phyloP scores from a whole-genome alignment of 2,113 vertebrate genomes.

The Lathamus discolor region DNA sequence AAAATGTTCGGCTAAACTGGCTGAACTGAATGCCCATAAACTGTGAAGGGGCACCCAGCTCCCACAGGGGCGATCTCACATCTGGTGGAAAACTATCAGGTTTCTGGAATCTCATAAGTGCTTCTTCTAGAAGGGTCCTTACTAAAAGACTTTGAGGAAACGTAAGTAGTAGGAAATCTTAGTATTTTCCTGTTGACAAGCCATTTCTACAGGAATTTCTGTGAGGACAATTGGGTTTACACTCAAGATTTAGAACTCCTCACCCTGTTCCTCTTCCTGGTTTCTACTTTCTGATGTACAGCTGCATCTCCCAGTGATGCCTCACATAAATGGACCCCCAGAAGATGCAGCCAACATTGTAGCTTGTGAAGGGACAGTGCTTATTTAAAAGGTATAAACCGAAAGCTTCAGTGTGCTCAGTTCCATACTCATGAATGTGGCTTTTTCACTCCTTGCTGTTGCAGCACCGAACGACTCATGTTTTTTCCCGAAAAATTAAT shows the following conservation, averaged over 20 bases:
- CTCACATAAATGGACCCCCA: rapidly evolving
- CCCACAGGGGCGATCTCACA: rapidly evolving
- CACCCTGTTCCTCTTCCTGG: neutral
- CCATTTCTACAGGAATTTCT: neutral
- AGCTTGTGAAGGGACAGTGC: no score
- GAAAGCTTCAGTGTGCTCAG: neutral
- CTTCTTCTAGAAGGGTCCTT: neutral
- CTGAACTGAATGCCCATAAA: neutral
- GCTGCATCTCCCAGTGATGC: neutral
- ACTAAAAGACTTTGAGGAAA: neutral
- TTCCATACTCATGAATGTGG: rapidly evolving
- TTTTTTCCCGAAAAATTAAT: neutral
- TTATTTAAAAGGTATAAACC: neutral
- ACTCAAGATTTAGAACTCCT: neutral
- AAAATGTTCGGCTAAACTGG: neutral
- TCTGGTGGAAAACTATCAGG: rapidly evolving
- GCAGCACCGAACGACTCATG: rapidly evolving
- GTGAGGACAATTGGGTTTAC: neutral
- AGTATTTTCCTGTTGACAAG: neutral
- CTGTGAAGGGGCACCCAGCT: neutral
- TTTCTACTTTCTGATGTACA: neutral
- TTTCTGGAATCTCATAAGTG: neutral
- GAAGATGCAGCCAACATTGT: neutral
- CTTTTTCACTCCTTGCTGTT: no score
- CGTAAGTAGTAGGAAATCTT: no score